Percentiles rank a stretch among this genome's conserved stretches.
phyloP scores from a whole-genome alignment of 2,797 vertebrate genomes.

The Cephalopachus bancanus region DNA sequence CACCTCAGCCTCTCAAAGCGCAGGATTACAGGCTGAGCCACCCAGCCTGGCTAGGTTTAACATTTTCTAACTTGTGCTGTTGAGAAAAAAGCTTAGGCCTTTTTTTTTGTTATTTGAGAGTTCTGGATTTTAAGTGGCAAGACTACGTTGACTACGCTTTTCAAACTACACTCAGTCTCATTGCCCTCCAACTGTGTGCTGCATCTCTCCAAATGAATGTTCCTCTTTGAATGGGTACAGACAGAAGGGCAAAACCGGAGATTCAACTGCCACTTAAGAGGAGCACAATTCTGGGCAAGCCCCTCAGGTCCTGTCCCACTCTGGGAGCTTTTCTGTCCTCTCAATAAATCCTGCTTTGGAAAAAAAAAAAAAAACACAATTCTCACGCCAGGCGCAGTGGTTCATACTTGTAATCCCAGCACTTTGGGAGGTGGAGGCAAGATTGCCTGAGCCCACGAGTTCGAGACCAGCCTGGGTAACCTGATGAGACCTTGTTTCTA shows the following conservation, averaged over 20 bases:
- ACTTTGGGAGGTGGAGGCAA: not conserved
- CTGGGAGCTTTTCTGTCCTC: no score
- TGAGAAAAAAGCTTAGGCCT: not conserved
- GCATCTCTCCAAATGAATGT: not conserved
- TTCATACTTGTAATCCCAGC: not conserved
- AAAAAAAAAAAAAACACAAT: no score
- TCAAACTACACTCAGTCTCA: not conserved
- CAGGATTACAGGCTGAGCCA: no score
- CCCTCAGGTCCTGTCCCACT: no score
- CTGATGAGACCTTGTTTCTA: not conserved
- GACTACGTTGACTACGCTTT: not conserved
- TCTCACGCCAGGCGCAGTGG: no score
- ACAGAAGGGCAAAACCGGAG: not conserved
- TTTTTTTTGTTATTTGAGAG: not conserved
- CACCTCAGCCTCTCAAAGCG: no score
- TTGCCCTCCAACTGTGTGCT: not conserved
- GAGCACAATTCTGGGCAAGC: not conserved
- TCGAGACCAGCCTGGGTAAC: not conserved
- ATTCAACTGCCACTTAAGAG: not conserved
- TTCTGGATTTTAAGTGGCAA: not conserved
- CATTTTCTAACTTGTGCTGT: not conserved
- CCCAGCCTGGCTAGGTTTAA: not conserved
- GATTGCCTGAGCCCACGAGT: not conserved
- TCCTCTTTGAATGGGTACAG: not conserved
- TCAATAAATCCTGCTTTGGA: no score